phyloP scores from a whole-genome alignment of 1,140 invertebrate genomes.

The Monochamus saltuarius region DNA sequence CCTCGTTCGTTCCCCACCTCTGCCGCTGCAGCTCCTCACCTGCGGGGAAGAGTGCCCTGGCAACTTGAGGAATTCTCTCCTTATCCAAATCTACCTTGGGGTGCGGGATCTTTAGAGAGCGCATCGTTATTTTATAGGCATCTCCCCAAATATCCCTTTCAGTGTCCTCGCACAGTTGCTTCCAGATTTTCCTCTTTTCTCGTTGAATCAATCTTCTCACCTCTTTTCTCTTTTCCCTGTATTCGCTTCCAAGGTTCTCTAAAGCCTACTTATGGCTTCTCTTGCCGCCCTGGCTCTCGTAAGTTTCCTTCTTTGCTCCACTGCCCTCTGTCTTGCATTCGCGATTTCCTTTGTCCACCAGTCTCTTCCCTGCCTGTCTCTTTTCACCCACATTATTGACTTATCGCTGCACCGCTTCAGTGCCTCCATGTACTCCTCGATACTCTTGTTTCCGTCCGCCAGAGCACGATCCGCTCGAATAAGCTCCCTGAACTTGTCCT shows the following conservation, averaged over 20 bases:
- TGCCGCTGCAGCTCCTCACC: too few species aligned
- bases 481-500: background rate
- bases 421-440: background rate
- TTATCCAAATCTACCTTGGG: background rate
- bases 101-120: background rate
- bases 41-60: background rate
- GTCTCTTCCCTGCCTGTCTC: background rate
- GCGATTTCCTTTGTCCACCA: background rate
- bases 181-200: conserved; percentile 13
- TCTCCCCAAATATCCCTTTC: too few species aligned
- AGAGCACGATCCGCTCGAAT: background rate
- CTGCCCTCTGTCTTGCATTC: background rate
- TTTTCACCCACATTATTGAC: background rate
- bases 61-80: background rate
- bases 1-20: background rate
- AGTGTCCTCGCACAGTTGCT: conserved; percentile 12
- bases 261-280: background rate
- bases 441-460: background rate
- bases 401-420: too few species aligned
- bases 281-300: too few species aligned
- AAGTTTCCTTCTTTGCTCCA: too few species aligned
- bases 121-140: background rate
- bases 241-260: background rate
- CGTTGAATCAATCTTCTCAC: conserved; percentile 1
- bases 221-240: background rate